Base-by-base conservation (phyloP, 2,113 vertebrate species). In the Clarias magur region DNA sequence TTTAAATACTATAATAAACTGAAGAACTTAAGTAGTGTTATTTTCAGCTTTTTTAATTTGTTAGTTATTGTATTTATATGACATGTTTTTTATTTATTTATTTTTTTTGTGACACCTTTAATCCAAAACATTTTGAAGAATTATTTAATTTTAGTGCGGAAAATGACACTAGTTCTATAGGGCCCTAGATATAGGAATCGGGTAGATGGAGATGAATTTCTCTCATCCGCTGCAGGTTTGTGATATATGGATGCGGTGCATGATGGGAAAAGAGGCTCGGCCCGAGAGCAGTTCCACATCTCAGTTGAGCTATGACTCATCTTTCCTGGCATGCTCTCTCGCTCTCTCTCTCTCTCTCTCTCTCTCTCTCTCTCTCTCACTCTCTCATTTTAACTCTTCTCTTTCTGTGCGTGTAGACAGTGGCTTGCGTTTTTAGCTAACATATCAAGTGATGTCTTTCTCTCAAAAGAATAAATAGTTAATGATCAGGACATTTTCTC, bases 281-380 rank as follows among this genome's bases (percentile, higher is more conserved):
- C 72, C 81, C 76, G 9, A 68, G 76, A 82, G 78, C 34, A 60
- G 82, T 83, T 80, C 80, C 82, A 87, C 85, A 78, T 78, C 84
- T 80, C n/a, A 76, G 72, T 62, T 78, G 57, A 63, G 85, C 65
- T 70, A 81, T 86, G 85, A 86, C 81, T 89, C 88, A 89, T 89
- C 88, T 84, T 87, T 86, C 81, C 86, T 85, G 85, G 84, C 79
- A 70, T 54, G 67, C 63, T 82, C 67, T 53, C 79, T 82, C 79
- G 73, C 85, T 86, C 79, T 79, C 59, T 54, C 34, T 27, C 56
- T 76, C 70, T 63, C 30, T 56, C 17, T 83, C 34, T 83, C 59
- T 54, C 8, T 72, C 65, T 57, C n/a, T 72, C 25, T 56, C 80
- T 82, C 80, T 48, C 60, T 82, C 60, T 82, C 23, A n/a, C n/a